Evolutionary conservation across 2,888 invertebrate species (phyloP).

Genomic region (Pseudococcus jackbeardsleyi): DNA sequence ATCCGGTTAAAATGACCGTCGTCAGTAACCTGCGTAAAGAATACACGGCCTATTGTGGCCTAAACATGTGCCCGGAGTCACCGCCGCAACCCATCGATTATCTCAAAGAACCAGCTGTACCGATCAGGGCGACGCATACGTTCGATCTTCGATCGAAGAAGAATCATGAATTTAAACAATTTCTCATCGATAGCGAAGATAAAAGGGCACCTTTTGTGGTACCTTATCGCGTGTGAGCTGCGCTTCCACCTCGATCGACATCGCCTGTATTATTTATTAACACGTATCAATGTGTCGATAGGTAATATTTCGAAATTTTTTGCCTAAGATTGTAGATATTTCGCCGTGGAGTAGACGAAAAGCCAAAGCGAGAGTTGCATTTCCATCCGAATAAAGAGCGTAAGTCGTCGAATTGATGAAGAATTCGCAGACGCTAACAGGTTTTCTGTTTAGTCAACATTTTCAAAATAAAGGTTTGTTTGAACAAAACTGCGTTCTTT

Average conservation of each 20-base stretch:
- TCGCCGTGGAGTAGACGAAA: neutral
- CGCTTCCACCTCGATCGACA: no score
- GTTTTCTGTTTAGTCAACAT: neutral
- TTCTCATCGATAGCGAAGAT: slow-evolving; percentile 47
- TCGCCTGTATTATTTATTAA: slow-evolving; percentile 20
- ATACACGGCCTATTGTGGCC: slow-evolving; percentile 5
- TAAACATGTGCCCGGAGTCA: neutral
- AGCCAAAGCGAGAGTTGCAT: neutral
- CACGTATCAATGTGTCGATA: neutral
- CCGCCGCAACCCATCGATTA: neutral
- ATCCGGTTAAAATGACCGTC: slow-evolving; percentile 16
- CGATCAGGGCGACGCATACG: slow-evolving; percentile 20
- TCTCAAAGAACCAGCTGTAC: neutral
- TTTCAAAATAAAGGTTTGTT: neutral
- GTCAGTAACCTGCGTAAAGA: slow-evolving; percentile 29
- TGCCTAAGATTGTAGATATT: neutral
- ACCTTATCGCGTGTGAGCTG: slow-evolving; percentile 37
- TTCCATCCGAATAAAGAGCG: neutral
- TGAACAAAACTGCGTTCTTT: neutral
- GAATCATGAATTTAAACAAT: neutral
- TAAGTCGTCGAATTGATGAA: neutral
- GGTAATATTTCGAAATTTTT: neutral
- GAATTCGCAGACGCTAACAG: neutral
- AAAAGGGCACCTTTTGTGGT: slow-evolving; percentile 23
- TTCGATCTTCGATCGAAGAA: neutral